Base-by-base conservation (phyloP, 1,140 invertebrate species). In the Drosophila navojoa region DNA sequence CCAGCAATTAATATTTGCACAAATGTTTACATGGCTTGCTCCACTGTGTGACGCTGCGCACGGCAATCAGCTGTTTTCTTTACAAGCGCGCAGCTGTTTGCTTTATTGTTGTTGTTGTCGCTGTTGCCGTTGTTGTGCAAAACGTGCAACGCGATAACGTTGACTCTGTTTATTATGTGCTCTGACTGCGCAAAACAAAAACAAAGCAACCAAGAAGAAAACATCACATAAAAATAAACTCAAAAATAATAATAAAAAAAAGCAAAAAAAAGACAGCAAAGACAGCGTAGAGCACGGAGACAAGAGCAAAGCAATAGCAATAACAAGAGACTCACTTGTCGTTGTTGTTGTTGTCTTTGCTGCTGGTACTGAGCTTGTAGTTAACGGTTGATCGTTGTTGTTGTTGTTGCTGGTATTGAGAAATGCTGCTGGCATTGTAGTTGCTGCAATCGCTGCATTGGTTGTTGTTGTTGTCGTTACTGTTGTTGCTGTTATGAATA, bases 301-400 rank as follows among this genome's bases (percentile, higher is more conserved):
- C 38, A 35, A 57, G 13, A 42, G 49, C 27, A 44, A 59, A 79
- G 73, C 63, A 70, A 80, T 62, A 77, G 75, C 29, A 76, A 72
- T 50, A 57, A 61, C 57, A 81, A 58, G 44, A 52, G 45, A 87
- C 81, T 85, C 78, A 85, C 81, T 78, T 86, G 81, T 55, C 71
- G 62, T 25, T 77, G 69, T 15, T 63, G 73, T 7, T 53, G 67
- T 19, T 61, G 71, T 29, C 1, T 19, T 19, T 19, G 54, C 19
- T 53, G 49, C 29, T 47, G 63, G 13, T 16, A 29, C 27, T 6
- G 27, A 5, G 27, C 5, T 5, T 29, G 27, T 29, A 29, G 27
- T 5, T 29, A 29, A 29, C 27, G 5, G 27, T 6, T 29, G 27
- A 29, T 29, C 27, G 45, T 27, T 27, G 35, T 40, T 35, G 22